Conservation (phyloP, 2,888 invertebrate genomes). For the Erebia epiphron region DNA sequence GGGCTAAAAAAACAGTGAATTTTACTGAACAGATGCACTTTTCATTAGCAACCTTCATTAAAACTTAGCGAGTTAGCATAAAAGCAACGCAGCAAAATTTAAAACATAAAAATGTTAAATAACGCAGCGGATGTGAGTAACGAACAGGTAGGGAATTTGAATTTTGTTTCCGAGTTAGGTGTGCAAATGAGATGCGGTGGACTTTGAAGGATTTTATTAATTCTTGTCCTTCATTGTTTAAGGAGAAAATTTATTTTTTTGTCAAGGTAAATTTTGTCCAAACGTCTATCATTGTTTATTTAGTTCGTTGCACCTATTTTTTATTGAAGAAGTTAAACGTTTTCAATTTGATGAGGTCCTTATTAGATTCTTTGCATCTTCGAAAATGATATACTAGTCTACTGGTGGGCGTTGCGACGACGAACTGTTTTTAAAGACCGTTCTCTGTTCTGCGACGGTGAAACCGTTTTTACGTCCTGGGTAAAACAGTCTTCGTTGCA, state of each 20-base stretch:
- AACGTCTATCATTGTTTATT: neutral
- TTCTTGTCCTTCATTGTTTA: neutral
- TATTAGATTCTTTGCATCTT: neutral
- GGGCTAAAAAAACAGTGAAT: neutral
- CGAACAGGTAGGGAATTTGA: slow-evolving; percentile 1
- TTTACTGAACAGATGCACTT: neutral
- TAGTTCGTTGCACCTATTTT: neutral
- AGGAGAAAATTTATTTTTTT: neutral
- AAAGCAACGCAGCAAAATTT: slow-evolving; percentile 1
- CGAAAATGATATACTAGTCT: no score
- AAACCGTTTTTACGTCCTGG: no score
- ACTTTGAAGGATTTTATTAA: slow-evolving; percentile 13
- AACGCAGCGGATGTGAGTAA: neutral
- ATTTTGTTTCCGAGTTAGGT: slow-evolving; percentile 3
- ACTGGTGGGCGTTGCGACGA: no score
- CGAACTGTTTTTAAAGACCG: no score
- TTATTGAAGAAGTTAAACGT: neutral
- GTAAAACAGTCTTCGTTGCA: no score
- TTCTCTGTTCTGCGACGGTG: no score
- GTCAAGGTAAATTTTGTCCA: neutral
- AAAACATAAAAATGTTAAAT: slow-evolving; percentile 4
- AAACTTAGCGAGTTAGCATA: slow-evolving; percentile 7
- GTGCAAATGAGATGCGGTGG: neutral
- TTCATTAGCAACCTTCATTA: slow-evolving; percentile 11
- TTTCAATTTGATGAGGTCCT: neutral